Evolutionary conservation across 92 coral and sea anemone genomes (phyloP), one percentile per base, ranked within the genome.

Genomic region (Heteractis magnifica): DNA sequence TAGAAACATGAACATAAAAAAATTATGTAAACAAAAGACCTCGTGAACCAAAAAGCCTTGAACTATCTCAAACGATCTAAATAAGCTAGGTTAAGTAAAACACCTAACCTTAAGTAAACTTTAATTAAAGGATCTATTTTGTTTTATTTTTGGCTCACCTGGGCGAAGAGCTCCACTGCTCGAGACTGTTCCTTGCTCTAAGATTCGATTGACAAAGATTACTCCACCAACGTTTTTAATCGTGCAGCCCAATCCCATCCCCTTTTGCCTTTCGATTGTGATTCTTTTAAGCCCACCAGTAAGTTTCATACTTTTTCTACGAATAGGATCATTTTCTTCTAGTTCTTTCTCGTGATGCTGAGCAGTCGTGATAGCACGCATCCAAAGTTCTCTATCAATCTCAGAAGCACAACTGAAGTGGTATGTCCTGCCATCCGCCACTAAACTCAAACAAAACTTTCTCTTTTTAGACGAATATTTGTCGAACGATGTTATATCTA

Each of bases 211-310:
- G 14, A 97, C 99, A 65, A 97, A 94, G 62, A 97, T 95, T 41
- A 93, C 88, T 12, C 99, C 99, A 10, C 95, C 98, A 56, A 97
- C 95, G 75, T 91, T 90, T 77, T 94, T 97, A n/a, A 97, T 97
- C 8, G 98, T 89, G 56, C 98, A 94, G 0, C 99, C 99, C 2
- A 97, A 89, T 9, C 99, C 99, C 26, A 90, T 90, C 1, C 94
- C 95, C 53, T 87, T 90, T 65, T 90, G 91, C 65, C 94, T 90
- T 52, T 86, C 94, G 49, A 97, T 91, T 13, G 92, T 92, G 15
- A 97, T 72, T 75, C 99, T 68, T 77, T 97, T 94, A 23, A 97
- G 81, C 52, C 95, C 98, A 1, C 97, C 97, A 14, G 95, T 90
- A 26, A 97, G 84, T 85, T 94, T 94, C 55, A 90, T 92, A 65